Evolutionary conservation across 2,888 invertebrate genomes (phyloP), one percentile per base, ranked within the genome.

Genomic region (Melinopterus prodromus): DNA sequence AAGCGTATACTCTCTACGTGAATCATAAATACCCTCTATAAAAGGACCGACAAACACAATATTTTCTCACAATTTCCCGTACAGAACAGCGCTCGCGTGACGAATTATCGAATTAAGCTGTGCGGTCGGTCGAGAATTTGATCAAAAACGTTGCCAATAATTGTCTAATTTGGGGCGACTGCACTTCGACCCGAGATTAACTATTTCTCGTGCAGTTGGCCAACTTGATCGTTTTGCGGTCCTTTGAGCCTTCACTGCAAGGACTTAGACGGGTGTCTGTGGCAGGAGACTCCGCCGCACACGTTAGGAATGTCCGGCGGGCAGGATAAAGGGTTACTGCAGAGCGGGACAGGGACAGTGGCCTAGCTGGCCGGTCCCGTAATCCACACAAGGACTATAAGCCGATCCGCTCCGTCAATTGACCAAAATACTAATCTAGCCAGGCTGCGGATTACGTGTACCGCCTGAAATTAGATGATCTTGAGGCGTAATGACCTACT

Each of bases 141-240:
- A 83, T 81, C 82, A 80, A 83, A 84, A 84, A 84, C 84, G 84
- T 82, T 84, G 82, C 82, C 82, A 83, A 84, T 85, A 84, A 84
- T 84, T 84, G 84, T 84, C 84, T 85, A 85, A 85, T 85, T 82
- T 82, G 82, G 82, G 83, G 83, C 84, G 83, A 84, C 83, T 83
- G 81, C 83, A 83, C 82, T 82, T 80, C 81, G 80, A 81, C 83
- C 82, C 84, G 82, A 83, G 84, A 84, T 85, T 84, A 84, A 85
- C 84, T 83, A 80, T 83, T 83, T 82, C 83, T 81, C 77, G 81
- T 79, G 82, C 82, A 82, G 70, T 69, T 81, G 81, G 76, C 80
- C 82, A 82, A 82, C 76, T 83, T 76, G 70, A 71, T 79, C 79
- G 78, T 70, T 69, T 78, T 72, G 53, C 53, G 53, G 76, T 81